Evolutionary conservation across 2,113 vertebrate species (phyloP).

Genomic region (Sylvicapra grimmia): DNA sequence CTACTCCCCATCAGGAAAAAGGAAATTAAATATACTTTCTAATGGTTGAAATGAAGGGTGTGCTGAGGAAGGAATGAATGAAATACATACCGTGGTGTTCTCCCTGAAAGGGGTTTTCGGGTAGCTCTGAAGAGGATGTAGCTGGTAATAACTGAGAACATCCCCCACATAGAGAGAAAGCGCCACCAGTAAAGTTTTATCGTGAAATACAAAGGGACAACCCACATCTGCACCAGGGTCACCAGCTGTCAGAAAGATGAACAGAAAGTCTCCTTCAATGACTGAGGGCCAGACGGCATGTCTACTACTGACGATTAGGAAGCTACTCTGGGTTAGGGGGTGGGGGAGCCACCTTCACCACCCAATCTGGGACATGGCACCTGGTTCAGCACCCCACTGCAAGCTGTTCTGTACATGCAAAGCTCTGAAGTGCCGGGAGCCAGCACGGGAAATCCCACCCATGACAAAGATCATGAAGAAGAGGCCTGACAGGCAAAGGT

Average conservation of each 20-base stretch:
- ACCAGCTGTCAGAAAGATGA: conserved; percentile 74
- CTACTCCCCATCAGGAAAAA: background rate
- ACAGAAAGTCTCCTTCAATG: conserved; percentile 4
- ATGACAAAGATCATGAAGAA: too few species aligned
- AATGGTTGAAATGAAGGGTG: background rate
- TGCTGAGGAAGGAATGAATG: background rate
- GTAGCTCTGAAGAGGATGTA: conserved; percentile 83
- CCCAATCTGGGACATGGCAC: accelerated
- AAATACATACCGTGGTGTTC: conserved; percentile 65
- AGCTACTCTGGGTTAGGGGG: background rate
- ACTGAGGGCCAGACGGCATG: background rate
- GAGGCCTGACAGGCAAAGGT: too few species aligned
- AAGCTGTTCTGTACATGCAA: background rate
- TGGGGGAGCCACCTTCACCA: background rate
- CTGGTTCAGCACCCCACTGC: background rate
- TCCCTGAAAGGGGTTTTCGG: conserved; percentile 74
- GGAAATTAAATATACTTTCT: background rate
- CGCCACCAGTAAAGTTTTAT: conserved; percentile 81
- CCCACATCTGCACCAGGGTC: conserved; percentile 81
- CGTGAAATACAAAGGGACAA: conserved; percentile 81
- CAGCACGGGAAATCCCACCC: too few species aligned
- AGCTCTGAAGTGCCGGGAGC: background rate
- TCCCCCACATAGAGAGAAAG: conserved; percentile 79
- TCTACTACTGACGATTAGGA: accelerated
- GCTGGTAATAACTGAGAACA: conserved; percentile 78